Conservation (phyloP, 2,113 vertebrate genomes). For the Otocyon megalotis region DNA sequence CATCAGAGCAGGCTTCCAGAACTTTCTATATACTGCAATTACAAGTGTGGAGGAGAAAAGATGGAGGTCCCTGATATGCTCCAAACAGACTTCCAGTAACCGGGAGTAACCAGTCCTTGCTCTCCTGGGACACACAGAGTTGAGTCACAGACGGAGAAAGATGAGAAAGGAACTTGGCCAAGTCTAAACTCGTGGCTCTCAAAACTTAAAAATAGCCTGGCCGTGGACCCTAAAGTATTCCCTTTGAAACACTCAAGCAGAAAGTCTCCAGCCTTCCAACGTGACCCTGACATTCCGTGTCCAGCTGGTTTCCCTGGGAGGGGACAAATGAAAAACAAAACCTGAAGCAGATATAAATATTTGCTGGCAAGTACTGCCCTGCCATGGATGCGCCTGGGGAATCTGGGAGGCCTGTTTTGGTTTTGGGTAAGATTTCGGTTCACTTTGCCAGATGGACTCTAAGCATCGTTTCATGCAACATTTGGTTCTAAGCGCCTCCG, state of each 20-base stretch:
- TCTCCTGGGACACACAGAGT: not conserved
- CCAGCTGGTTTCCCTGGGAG: constrained; percentile 46
- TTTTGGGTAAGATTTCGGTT: constrained; percentile 2
- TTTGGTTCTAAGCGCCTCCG: not conserved
- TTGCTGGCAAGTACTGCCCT: not conserved
- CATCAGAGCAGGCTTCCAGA: not conserved
- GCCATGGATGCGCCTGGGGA: not conserved
- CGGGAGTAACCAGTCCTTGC: not conserved
- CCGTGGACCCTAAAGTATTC: not conserved
- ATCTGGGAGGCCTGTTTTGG: not conserved
- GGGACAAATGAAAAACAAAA: constrained; percentile 5
- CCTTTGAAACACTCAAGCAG: not conserved
- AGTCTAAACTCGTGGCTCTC: not conserved
- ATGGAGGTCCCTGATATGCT: not conserved
- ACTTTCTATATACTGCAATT: not conserved
- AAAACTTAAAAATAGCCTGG: constrained; percentile 62
- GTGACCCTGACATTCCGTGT: not conserved
- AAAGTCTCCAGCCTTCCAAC: not conserved
- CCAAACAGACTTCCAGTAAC: not conserved
- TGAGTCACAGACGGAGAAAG: not conserved
- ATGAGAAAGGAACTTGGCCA: not conserved
- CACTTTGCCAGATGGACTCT: not conserved
- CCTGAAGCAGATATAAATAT: not conserved
- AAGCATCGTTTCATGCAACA: fast-evolving
- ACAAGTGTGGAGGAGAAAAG: not conserved